Conservation (phyloP, 2,888 invertebrate genomes). For the Gymnoscelis rufifasciata region DNA sequence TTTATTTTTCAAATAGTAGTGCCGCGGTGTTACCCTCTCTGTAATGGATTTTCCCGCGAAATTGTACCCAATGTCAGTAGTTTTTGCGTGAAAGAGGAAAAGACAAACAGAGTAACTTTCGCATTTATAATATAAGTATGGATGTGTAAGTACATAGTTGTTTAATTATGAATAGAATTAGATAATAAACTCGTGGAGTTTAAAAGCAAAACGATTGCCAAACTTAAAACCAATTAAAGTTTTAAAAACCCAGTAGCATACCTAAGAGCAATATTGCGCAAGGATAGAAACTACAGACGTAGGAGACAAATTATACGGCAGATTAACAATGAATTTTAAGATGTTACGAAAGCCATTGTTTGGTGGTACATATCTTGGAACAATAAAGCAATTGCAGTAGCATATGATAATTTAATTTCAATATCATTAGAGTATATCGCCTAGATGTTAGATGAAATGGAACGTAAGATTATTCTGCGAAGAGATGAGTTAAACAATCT, state of each 20-base stretch:
- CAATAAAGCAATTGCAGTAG: conserved; percentile 17
- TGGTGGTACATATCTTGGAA: conserved; percentile 39
- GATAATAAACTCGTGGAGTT: not conserved
- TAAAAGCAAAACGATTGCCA: conserved; percentile 1
- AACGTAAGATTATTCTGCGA: not conserved
- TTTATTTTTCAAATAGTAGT: no score
- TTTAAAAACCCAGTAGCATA: conserved; percentile 13
- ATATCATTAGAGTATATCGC: conserved; percentile 6
- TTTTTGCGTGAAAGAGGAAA: no score
- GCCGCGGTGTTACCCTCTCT: no score
- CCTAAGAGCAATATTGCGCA: conserved; percentile 18
- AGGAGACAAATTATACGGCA: conserved; percentile 60
- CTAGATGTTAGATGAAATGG: conserved; percentile 7
- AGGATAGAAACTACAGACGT: conserved; percentile 36
- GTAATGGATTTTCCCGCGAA: no score
- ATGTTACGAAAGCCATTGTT: conserved; percentile 57
- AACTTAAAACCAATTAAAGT: conserved; percentile 10
- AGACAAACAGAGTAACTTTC: no score
- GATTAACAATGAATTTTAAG: conserved; percentile 54
- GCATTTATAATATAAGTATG: no score
- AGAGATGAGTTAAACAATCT: not conserved
- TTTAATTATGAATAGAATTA: not conserved
- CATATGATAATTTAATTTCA: conserved; percentile 10
- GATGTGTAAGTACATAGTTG: no score
- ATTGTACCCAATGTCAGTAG: no score